A percentile compares a stretch with the other conserved stretches of the same genome.
Conservation (phyloP, 2,797 vertebrate species). For the Gymnothorax javanicus region DNA sequence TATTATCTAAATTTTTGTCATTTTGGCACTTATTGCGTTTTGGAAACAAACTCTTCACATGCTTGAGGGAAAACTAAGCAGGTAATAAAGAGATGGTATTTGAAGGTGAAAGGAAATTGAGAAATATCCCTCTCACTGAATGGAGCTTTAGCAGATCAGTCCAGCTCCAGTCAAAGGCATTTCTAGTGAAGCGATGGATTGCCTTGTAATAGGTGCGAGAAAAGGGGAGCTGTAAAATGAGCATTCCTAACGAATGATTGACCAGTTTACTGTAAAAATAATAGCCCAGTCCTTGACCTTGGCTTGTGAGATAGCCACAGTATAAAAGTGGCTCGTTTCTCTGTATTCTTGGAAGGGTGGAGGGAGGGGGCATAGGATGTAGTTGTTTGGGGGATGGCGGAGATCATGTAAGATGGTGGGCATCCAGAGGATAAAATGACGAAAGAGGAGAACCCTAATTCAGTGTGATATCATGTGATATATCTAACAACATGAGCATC, state of each 20-base stretch:
- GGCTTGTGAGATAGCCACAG: slow-evolving; percentile 13
- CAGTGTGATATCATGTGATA: neutral
- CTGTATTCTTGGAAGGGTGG: neutral
- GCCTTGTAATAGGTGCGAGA: neutral
- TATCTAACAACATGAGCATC: neutral
- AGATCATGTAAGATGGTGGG: neutral
- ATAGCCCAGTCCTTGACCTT: slow-evolving; percentile 27
- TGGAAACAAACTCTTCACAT: no score
- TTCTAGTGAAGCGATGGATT: neutral
- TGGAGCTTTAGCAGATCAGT: neutral
- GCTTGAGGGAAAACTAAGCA: no score
- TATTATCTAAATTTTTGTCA: no score
- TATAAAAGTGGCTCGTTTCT: neutral
- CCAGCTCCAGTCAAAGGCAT: neutral
- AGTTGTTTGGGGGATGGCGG: no score
- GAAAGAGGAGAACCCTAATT: neutral
- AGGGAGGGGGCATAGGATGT: no score
- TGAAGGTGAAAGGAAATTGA: neutral
- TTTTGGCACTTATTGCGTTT: no score
- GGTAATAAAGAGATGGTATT: neutral
- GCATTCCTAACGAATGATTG: neutral
- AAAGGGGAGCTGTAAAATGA: neutral
- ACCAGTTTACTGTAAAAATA: neutral
- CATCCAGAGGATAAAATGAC: neutral
- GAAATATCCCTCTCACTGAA: no score